phyloP scores from a whole-genome alignment of 2,113 vertebrate genomes.

The Gallinago paraguaiae region DNA sequence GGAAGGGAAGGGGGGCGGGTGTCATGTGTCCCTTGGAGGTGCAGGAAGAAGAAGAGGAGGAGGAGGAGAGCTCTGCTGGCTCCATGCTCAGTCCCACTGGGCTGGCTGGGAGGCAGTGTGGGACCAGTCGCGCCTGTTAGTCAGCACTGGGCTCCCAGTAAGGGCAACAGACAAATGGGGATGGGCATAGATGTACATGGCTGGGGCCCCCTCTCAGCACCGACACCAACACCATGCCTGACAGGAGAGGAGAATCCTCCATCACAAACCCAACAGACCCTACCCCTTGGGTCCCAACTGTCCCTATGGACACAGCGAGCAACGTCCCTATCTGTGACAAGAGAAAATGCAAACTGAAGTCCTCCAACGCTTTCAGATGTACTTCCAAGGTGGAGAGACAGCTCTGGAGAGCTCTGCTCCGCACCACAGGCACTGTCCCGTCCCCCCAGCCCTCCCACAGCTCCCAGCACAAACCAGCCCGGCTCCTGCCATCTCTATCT shows the following conservation, averaged over 20 bases:
- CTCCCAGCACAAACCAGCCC: not conserved
- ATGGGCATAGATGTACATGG: not conserved
- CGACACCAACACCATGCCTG: accelerated
- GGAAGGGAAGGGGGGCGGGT: not conserved
- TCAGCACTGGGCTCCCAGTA: not conserved
- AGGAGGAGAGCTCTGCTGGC: not conserved
- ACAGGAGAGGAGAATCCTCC: not conserved
- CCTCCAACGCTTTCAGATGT: not conserved
- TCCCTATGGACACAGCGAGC: not conserved
- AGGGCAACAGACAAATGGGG: accelerated
- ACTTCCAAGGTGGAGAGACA: not conserved
- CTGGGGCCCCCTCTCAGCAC: not conserved
- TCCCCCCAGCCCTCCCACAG: not conserved
- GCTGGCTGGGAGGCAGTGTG: accelerated
- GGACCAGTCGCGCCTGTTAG: not conserved
- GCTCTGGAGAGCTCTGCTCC: not conserved
- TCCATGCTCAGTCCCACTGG: not conserved
- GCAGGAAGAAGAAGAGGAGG: not conserved
- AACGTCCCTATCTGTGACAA: accelerated
- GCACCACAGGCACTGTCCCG: not conserved
- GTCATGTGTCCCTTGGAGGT: not conserved
- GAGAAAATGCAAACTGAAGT: not conserved
- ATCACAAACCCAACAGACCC: accelerated
- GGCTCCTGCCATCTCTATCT: not conserved
- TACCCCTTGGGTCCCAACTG: not conserved